Evolutionary conservation across 2,797 vertebrate species (phyloP).

Genomic region (Hyperoplus immaculatus): DNA sequence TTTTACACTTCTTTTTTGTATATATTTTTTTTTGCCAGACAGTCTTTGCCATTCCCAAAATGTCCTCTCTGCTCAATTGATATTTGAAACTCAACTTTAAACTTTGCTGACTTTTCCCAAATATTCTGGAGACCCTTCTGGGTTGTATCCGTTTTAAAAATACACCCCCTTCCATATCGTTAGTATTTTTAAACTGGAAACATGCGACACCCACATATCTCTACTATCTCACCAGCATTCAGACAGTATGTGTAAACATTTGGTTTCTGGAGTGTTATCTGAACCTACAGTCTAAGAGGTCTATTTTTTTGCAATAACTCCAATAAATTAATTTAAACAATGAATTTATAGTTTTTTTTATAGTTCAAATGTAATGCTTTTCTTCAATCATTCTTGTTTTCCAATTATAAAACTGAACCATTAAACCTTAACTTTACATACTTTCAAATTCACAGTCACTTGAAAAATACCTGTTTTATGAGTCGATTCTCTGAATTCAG

Average conservation of each 20-base stretch:
- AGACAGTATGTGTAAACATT: too few species aligned
- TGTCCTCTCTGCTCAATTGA: neutral
- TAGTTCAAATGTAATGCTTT: neutral
- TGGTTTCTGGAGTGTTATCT: neutral
- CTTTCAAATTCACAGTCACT: slow-evolving; percentile 18
- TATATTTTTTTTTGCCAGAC: neutral
- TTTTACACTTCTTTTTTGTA: neutral
- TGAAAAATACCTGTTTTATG: slow-evolving; percentile 85
- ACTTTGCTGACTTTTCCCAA: slow-evolving; percentile 5
- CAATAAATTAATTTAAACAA: too few species aligned
- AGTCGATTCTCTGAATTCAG: slow-evolving; percentile 85
- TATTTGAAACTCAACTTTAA: slow-evolving; percentile 1
- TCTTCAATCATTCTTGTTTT: slow-evolving; percentile 10
- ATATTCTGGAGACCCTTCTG: neutral
- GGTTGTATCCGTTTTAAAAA: neutral
- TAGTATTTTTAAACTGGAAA: neutral
- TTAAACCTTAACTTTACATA: neutral
- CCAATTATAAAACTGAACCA: neutral
- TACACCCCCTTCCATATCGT: neutral
- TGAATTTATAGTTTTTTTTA: too few species aligned
- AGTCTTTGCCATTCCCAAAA: slow-evolving; percentile 10
- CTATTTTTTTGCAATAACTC: too few species aligned
- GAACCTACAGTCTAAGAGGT: neutral
- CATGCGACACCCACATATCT: neutral
- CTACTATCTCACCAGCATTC: neutral